These are phyloP conservation scores for Sorex maritimensis DNA, from an alignment of 2,797 vertebrate genomes.

Conservation along the genomic window DNA sequence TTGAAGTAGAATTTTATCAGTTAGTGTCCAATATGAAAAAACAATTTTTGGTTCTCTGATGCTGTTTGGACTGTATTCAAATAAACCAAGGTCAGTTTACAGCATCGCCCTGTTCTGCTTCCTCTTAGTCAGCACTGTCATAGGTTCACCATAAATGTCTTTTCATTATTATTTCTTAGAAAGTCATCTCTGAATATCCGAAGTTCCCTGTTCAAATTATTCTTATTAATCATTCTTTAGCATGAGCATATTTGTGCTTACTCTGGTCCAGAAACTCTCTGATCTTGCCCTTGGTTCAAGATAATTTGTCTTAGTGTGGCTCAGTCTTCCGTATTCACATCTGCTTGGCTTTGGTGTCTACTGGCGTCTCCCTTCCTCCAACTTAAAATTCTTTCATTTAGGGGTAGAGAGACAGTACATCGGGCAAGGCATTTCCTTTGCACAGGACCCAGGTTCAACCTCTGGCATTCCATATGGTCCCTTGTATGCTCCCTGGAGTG, in stretches of 20 bases:
- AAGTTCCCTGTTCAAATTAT: background rate
- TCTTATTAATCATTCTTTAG: background rate
- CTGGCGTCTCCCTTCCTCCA: background rate
- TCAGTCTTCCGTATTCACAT: background rate
- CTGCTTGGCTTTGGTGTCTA: background rate
- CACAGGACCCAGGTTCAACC: too few relatives aligned
- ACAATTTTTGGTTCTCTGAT: background rate
- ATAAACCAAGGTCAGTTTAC: background rate
- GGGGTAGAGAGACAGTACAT: too few relatives aligned
- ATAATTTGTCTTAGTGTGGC: background rate
- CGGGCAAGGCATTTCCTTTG: too few relatives aligned
- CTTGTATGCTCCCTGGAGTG: too few relatives aligned
- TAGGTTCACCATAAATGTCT: background rate
- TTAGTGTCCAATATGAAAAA: background rate
- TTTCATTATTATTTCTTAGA: background rate
- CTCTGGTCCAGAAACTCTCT: background rate
- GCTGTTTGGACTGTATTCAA: background rate
- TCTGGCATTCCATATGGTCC: too few relatives aligned
- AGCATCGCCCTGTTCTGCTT: background rate
- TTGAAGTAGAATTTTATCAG: constrained; percentile 42
- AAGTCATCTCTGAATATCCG: background rate
- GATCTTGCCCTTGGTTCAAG: background rate
- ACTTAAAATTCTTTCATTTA: background rate
- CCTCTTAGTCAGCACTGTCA: background rate
- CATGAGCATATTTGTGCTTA: background rate